Conservation (phyloP, 2,113 vertebrate species). For the Brachypodius melanocephalos region DNA sequence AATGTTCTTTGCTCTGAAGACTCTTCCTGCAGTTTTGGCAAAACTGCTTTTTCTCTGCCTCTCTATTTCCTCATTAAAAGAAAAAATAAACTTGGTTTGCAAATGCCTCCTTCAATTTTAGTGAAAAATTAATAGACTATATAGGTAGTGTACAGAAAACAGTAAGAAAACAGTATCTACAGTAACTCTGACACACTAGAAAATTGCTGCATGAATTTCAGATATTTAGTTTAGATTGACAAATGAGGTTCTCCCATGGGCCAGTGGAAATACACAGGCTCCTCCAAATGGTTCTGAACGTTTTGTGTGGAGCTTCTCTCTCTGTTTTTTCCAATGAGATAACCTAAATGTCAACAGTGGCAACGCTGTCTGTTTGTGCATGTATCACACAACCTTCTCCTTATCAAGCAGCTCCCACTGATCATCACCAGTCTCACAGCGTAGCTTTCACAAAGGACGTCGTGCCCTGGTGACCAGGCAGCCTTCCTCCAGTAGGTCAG, state of each 20-base stretch:
- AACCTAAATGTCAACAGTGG: not conserved
- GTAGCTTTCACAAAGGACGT: not conserved
- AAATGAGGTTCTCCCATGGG: not conserved
- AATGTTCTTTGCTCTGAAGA: not conserved
- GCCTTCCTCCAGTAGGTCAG: not conserved
- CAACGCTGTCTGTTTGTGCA: not conserved
- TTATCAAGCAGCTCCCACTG: not conserved
- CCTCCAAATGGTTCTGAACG: not conserved
- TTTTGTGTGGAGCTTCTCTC: not conserved
- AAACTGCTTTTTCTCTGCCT: not conserved
- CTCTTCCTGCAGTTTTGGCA: not conserved
- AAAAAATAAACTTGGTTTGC: not conserved
- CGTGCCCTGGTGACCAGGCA: not conserved
- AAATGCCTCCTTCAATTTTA: not conserved
- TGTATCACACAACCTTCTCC: not conserved
- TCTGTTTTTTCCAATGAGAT: not conserved
- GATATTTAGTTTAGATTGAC: not conserved
- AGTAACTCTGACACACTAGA: not conserved
- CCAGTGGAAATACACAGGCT: not conserved
- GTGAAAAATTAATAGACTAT: not conserved
- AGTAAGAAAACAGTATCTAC: not conserved
- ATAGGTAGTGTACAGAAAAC: not conserved
- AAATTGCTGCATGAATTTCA: not conserved
- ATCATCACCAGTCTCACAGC: not conserved
- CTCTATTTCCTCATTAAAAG: not conserved